These are phyloP conservation scores for Cryptotis parvus DNA, from an alignment of 2,113 vertebrate genomes.

Conservation along the genomic window DNA sequence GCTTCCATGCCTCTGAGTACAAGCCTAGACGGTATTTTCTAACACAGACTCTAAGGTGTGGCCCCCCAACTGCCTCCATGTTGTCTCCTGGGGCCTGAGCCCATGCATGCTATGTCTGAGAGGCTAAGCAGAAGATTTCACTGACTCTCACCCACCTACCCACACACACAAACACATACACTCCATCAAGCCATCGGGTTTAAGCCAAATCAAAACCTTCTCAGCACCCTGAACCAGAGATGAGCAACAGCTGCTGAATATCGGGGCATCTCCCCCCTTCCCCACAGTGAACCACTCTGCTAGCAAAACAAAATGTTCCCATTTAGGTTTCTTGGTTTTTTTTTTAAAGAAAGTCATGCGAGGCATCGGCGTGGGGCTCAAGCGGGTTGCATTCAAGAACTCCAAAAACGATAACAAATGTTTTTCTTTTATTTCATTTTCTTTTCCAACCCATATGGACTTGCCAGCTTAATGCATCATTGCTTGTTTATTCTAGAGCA, in stretches of 20 bases:
- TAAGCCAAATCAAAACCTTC: slow-evolving; percentile 50
- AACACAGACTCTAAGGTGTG: too few relatives aligned
- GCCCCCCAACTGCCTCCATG: accelerated
- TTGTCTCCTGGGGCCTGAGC: not conserved
- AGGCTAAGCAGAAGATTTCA: slow-evolving; percentile 7
- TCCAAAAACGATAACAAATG: slow-evolving; percentile 80
- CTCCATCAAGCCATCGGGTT: not conserved
- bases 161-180: too few relatives aligned
- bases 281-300: slow-evolving; percentile 48
- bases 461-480: slow-evolving; percentile 86
- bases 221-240: slow-evolving; percentile 43
- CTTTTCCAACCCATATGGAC: slow-evolving; percentile 85
- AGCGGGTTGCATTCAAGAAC: slow-evolving; percentile 62
- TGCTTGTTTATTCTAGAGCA: slow-evolving; percentile 86
- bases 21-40: not conserved
- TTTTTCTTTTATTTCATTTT: slow-evolving; percentile 80
- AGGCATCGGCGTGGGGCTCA: slow-evolving; percentile 55
- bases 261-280: not conserved
- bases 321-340: slow-evolving; percentile 47
- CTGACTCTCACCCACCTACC: not conserved
- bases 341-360: slow-evolving; percentile 44
- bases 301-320: slow-evolving; percentile 77
- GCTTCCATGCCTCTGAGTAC: not conserved
- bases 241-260: slow-evolving; percentile 70
- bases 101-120: not conserved